Base-by-base conservation (phyloP, 2,797 vertebrate genomes). In the Lates japonicus region DNA sequence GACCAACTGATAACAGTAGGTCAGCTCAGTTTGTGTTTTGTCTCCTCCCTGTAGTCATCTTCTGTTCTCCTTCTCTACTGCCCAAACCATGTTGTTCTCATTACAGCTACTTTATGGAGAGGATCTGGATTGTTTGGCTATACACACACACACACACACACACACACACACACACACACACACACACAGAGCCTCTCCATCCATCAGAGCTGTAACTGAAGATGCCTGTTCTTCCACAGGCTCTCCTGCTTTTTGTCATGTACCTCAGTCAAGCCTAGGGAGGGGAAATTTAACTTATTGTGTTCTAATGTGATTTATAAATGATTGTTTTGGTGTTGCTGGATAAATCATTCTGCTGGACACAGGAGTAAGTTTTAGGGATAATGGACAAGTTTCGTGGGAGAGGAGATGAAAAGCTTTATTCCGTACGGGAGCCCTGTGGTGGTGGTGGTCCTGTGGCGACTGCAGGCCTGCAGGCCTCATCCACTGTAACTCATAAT, bases 61-160 rank as follows among this genome's bases (percentile, higher is more conserved):
- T 66, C 54, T 71, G 65, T 31, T 74, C 70, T 82, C 59, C 37
- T 13, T 82, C 66, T 57, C 51, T 73, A 48, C 69, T 66, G 58
- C 66, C 19, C 29, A 52, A 70, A 75, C 70, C 90, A 92, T 85
- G 78, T 72, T 89, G 88, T 91, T 90, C 82, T 86, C 72, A 87
- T 94, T 91, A 85, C 62, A 77, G 51, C 72, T 78, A 67, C 79
- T 83, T 88, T 86, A 78, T 64, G 4, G 46, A 65, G 49, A 82
- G 42, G 64, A 51, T 68, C 22, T 74, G 48, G 35, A 66, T 25
- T n/a, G 65, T 54, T 66, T 58, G 29, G 19, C 51, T 35, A 13
- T 61, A 60, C 81, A 70, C 71, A 76, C n/a, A 46, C 74, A 48
- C 39, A 70, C 54, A 61, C 22, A 70, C 39, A 61, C 19, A 37